These are phyloP conservation scores for Tipula lateralis DNA, from an alignment of 2,888 invertebrate genomes.

Conservation along the genomic window DNA sequence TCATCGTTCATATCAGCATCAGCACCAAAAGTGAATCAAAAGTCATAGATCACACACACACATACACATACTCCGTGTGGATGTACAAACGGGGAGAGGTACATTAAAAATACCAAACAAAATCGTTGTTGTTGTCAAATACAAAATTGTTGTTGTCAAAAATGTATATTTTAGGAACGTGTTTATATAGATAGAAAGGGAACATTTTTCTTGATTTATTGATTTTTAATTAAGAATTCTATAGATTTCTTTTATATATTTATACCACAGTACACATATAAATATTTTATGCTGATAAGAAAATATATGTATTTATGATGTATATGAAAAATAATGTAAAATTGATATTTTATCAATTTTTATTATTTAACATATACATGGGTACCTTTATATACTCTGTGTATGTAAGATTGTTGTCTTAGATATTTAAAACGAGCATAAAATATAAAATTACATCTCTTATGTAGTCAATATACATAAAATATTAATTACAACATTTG, in stretches of 20 bases:
- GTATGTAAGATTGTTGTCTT: neutral
- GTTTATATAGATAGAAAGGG: neutral
- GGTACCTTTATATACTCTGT: neutral
- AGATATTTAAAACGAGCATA: neutral
- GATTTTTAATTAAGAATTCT: neutral
- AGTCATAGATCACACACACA: neutral
- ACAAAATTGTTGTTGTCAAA: neutral
- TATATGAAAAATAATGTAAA: slow-evolving; percentile 11
- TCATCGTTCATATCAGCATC: neutral
- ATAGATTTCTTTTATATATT: neutral
- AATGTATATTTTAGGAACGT: neutral
- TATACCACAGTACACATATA: neutral
- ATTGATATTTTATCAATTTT: slow-evolving; percentile 19
- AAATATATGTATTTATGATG: neutral
- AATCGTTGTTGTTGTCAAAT: neutral
- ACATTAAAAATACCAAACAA: neutral
- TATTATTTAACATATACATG: neutral
- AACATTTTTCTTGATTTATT: neutral
- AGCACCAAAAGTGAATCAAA: neutral
- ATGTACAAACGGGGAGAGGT: neutral
- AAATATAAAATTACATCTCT: neutral
- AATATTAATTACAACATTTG: slow-evolving; percentile 24
- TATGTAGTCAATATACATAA: neutral
- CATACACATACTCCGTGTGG: neutral
- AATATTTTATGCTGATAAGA: neutral